Evolutionary conservation across 2,888 invertebrate species (phyloP).

Genomic region (Gnatocerus cornutus): DNA sequence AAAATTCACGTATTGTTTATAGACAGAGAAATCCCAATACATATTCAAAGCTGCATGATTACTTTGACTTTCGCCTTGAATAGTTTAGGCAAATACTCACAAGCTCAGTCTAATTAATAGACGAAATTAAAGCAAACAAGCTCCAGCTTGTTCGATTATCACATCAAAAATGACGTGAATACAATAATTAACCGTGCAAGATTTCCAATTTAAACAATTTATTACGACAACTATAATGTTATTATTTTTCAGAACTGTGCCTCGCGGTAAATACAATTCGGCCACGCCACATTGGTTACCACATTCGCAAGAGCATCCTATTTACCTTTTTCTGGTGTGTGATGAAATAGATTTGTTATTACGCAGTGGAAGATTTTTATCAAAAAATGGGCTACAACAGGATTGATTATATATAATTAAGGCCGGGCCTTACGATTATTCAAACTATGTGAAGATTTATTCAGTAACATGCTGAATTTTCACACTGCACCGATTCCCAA

Average conservation of each 20-base stretch:
- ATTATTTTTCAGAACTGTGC: constrained; percentile 23
- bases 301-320: constrained; percentile 23
- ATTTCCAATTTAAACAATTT: constrained; percentile 3
- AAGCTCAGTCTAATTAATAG: background rate
- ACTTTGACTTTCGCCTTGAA: constrained; percentile 29
- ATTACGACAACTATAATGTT: background rate
- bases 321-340: constrained; percentile 11
- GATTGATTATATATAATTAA: constrained; percentile 9
- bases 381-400: background rate
- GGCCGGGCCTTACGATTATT: background rate
- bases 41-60: constrained; percentile 12
- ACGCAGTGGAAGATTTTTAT: constrained; percentile 30
- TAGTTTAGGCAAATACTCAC: constrained; percentile 6
- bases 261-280: constrained; percentile 18
- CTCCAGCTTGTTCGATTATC: background rate
- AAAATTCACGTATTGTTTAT: constrained; percentile 13
- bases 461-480: background rate
- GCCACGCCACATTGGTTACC: constrained; percentile 28
- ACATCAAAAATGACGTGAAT: constrained; percentile 4
- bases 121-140: background rate
- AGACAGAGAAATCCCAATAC: constrained; percentile 1
- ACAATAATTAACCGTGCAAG: background rate
- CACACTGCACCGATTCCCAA: constrained; percentile 23
- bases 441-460: background rate
- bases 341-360: constrained; percentile 9